Base-by-base conservation (phyloP, 2,113 vertebrate genomes). In the Gasterosteus nipponicus region DNA sequence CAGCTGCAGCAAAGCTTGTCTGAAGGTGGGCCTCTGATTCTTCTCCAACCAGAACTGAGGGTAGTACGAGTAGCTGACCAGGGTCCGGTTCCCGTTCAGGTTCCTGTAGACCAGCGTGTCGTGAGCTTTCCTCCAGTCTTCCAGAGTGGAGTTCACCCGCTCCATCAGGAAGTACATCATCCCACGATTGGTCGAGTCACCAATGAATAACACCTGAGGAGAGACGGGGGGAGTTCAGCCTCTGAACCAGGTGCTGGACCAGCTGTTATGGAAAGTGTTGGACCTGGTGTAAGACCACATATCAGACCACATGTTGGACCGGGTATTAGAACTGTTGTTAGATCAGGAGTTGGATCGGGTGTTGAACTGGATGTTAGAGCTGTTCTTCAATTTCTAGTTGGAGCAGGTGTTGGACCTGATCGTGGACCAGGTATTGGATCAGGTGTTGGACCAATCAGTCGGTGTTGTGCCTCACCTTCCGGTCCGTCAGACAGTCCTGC, bases 161-260 rank as follows among this genome's bases (percentile, higher is more conserved):
- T 98, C 96, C 83, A 97, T 95, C 77, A 99, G 91, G 84, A 98
- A 98, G 84, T 96, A 98, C 98, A 99, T 99, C 92, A 99, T 98
- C 16, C 98, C 98, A 39, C 98, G 95, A 88, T 98, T 98, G 78
- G 98, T 99, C 26, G 98, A 99, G 84, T 99, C 98, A 0, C 98
- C 98, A 59, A 98, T 96, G 73, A 99, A 99, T 90, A 99, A 87
- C 86, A 98, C 90, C 98, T 99, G 81, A 33, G 53, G 60, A 15
- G 9, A 15, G 44, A 29, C 9, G 10, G 29, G 14, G 22, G 12
- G 10, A n/a, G 10, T 0, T 33, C 2, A 26, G 0, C 29, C 7
- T 22, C 1, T 53, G 49, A 19, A 53, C n/a, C 18, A 53, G 19
- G n/a, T 22, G 51, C 1, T 53, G n/a, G 51, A 53, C 51, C 49